A percentile compares a stretch with the other conserved stretches of the same genome.
Conservation (phyloP, 1,140 invertebrate genomes). For the Drosophila ananassae region DNA sequence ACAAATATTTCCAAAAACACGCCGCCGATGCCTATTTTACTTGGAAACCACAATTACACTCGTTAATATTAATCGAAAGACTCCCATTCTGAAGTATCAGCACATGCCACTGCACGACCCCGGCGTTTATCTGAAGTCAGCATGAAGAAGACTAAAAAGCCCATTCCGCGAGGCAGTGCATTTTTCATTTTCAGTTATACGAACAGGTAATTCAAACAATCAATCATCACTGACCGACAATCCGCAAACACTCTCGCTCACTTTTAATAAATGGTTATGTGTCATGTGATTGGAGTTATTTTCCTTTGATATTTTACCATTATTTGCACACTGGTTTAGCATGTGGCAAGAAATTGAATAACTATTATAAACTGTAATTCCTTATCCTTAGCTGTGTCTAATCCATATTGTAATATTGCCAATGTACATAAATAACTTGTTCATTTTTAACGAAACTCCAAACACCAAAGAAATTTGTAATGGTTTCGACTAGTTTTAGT, state of each 20-base stretch:
- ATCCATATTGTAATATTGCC: conserved; percentile 19
- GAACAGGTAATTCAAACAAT: conserved; percentile 90
- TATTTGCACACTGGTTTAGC: conserved; percentile 37
- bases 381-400: conserved; percentile 45
- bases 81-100: conserved; percentile 78
- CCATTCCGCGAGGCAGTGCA: conserved; percentile 96
- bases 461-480: conserved; percentile 3
- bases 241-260: conserved; percentile 26
- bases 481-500: conserved; percentile 9
- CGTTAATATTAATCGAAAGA: conserved; percentile 76
- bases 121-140: conserved; percentile 96
- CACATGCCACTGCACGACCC: conserved; percentile 89
- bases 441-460: conserved; percentile 13
- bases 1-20: conserved; percentile 59
- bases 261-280: conserved; percentile 35
- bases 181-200: conserved; percentile 98
- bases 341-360: conserved; percentile 28
- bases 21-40: conserved; percentile 48
- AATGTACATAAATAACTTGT: conserved; percentile 44
- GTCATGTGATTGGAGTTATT: conserved; percentile 48
- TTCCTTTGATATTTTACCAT: conserved; percentile 16
- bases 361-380: conserved; percentile 10
- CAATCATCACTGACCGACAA: conserved; percentile 40
- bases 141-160: conserved; percentile 93
- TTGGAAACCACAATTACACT: conserved; percentile 38